A percentile compares a stretch with the other conserved stretches of the same genome.
Conservation (phyloP, 2,797 vertebrate species). For the Borostomias antarcticus region DNA sequence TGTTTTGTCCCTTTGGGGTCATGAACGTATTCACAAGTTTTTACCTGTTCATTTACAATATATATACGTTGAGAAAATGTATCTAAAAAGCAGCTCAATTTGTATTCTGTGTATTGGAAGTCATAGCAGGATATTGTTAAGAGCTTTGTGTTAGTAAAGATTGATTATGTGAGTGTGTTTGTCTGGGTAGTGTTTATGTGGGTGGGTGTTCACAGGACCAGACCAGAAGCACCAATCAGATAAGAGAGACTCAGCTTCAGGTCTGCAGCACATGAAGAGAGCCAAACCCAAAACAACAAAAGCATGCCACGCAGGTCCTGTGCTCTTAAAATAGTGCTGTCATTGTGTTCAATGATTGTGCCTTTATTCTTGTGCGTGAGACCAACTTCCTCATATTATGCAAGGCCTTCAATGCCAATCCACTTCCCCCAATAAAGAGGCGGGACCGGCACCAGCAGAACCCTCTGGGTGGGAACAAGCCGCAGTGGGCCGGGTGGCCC, state of each 20-base stretch:
- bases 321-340: slow-evolving; percentile 43
- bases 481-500: slow-evolving; percentile 30
- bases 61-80: too few species aligned
- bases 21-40: too few species aligned
- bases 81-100: too few species aligned
- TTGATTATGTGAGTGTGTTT: too few species aligned
- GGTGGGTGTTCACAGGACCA: too few species aligned
- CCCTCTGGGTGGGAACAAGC: slow-evolving; percentile 49
- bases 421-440: slow-evolving; percentile 45
- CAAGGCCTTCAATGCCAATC: slow-evolving; percentile 37
- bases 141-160: too few species aligned
- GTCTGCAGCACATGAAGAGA: slow-evolving; percentile 8
- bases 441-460: slow-evolving; percentile 25
- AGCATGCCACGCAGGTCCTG: slow-evolving; percentile 29
- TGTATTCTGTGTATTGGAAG: too few species aligned
- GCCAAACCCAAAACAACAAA: slow-evolving; percentile 33
- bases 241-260: slow-evolving; percentile 17
- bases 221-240: background rate
- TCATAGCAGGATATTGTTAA: too few species aligned
- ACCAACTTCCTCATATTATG: slow-evolving; percentile 60
- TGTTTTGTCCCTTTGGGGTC: too few species aligned
- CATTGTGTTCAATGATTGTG: slow-evolving; percentile 29
- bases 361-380: slow-evolving; percentile 41
- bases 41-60: too few species aligned
- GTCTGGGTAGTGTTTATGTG: too few species aligned